A percentile compares a stretch with the other conserved stretches of the same genome.
These are phyloP conservation scores for Isotomurus palustris DNA, from an alignment of 2,888 invertebrate genomes.

Conservation along the genomic window DNA sequence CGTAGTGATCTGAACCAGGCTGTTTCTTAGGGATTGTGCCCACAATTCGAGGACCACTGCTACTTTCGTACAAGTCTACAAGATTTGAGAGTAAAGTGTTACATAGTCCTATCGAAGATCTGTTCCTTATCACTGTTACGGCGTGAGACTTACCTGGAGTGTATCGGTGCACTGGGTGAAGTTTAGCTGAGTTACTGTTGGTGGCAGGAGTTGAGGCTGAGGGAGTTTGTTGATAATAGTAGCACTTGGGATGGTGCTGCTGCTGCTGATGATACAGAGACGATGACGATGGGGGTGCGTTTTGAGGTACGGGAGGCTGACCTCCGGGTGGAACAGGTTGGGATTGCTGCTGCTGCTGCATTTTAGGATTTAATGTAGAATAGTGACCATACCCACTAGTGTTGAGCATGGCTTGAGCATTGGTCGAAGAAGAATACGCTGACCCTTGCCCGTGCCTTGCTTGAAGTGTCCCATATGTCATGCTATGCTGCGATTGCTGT, in stretches of 20 bases:
- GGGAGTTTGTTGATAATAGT: constrained; percentile 41
- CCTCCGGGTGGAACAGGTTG: constrained; percentile 3
- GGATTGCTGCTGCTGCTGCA: constrained; percentile 22
- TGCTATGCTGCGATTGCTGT: constrained; percentile 37
- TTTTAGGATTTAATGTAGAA: constrained; percentile 41
- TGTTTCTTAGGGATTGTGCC: constrained; percentile 70
- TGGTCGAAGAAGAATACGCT: constrained; percentile 30
- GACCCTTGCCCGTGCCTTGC: constrained; percentile 41
- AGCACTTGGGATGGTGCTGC: constrained; percentile 45
- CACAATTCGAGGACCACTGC: constrained; percentile 60
- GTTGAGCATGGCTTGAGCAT: constrained; percentile 39
- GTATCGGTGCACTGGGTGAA: constrained; percentile 45
- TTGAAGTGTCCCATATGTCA: constrained; percentile 41
- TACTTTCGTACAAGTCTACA: constrained; percentile 39
- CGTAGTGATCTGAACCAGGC: constrained; percentile 44
- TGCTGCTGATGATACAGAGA: constrained; percentile 28
- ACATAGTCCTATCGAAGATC: neutral
- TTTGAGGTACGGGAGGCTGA: constrained; percentile 6
- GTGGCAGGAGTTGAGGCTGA: constrained; percentile 19
- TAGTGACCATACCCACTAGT: constrained; percentile 42
- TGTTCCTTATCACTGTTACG: neutral
- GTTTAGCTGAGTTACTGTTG: constrained; percentile 25
- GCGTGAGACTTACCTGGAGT: constrained; percentile 45
- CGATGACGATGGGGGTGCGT: constrained; percentile 10
- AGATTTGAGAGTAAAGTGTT: neutral